Evolutionary conservation across 2,797 vertebrate species (phyloP).

Genomic region (Phoebastria nigripes): DNA sequence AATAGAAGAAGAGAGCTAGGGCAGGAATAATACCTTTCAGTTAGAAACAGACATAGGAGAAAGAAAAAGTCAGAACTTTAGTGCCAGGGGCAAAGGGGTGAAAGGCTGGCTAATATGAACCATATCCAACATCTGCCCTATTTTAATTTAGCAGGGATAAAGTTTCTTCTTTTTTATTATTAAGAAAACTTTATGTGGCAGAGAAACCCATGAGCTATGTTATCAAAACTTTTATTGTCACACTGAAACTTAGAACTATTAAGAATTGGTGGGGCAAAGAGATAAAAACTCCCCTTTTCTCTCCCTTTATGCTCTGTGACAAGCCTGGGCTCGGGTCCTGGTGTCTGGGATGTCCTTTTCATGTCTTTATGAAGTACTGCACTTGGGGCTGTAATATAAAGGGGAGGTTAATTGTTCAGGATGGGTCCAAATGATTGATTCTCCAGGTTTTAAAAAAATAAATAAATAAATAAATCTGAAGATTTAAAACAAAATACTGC

Average conservation of each 20-base stretch:
- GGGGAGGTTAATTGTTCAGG: conserved; percentile 56
- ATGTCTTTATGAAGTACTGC: conserved; percentile 21
- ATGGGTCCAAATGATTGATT: conserved; percentile 38
- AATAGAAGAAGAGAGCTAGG: conserved; percentile 45
- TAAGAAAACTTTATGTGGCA: conserved; percentile 67
- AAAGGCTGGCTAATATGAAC: conserved; percentile 49
- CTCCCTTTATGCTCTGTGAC: conserved; percentile 31
- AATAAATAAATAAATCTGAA: not conserved
- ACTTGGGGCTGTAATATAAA: conserved; percentile 30
- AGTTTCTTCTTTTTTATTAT: conserved; percentile 67
- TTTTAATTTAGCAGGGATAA: conserved; percentile 68
- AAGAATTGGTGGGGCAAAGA: not conserved
- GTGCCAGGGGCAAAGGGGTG: conserved; percentile 49
- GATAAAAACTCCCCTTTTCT: conserved; percentile 43
- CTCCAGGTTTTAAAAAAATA: not conserved
- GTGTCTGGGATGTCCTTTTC: conserved; percentile 47
- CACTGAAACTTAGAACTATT: conserved; percentile 35
- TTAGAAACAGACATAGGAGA: conserved; percentile 52
- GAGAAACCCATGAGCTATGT: conserved; percentile 51
- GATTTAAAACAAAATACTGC: not conserved
- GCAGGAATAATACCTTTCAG: conserved; percentile 52
- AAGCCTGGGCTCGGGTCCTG: conserved; percentile 27
- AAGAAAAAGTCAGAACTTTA: conserved; percentile 55
- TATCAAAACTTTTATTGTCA: conserved; percentile 58
- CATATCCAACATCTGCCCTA: conserved; percentile 57